phyloP scores from a whole-genome alignment of 2,797 vertebrate species.

The Sebastes ruberrimus region DNA sequence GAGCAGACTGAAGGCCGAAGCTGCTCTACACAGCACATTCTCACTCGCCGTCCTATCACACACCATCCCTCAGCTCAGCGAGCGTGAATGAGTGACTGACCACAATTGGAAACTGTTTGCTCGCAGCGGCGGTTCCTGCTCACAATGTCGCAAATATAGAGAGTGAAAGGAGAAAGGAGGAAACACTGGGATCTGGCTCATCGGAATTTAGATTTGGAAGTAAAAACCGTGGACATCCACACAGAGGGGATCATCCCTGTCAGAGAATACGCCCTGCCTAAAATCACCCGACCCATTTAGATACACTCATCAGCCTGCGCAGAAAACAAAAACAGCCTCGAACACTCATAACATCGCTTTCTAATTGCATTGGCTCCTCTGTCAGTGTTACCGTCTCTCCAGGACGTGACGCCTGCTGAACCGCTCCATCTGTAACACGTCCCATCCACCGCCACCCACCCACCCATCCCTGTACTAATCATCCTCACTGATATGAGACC shows the following conservation, averaged over 20 bases:
- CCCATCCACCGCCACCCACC: slow-evolving; percentile 5
- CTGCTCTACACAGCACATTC: neutral
- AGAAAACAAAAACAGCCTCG: slow-evolving; percentile 22
- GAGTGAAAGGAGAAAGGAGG: slow-evolving; percentile 9
- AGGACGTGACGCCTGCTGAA: slow-evolving; percentile 13
- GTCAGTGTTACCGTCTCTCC: neutral
- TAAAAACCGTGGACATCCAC: slow-evolving; percentile 20
- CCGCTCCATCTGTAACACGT: neutral
- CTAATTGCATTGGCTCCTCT: slow-evolving; percentile 2
- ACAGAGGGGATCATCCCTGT: slow-evolving; percentile 32
- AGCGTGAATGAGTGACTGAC: slow-evolving; percentile 39
- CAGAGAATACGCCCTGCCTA: slow-evolving; percentile 13
- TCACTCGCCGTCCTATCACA: neutral
- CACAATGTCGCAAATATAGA: slow-evolving; percentile 39
- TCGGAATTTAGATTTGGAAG: slow-evolving; percentile 35
- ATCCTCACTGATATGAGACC: slow-evolving; percentile 24
- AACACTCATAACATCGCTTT: neutral
- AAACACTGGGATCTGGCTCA: slow-evolving; percentile 26
- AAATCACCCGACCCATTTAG: slow-evolving; percentile 29
- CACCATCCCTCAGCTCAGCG: neutral
- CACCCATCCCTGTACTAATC: slow-evolving; percentile 28
- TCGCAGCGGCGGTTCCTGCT: slow-evolving; percentile 28
- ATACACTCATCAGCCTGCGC: neutral
- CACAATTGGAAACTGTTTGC: slow-evolving; percentile 36
- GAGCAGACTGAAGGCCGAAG: neutral